Evolutionary conservation across 1,140 invertebrate genomes (phyloP), one percentile per base, ranked within the genome.

Genomic region (Berghia stephanieae): DNA sequence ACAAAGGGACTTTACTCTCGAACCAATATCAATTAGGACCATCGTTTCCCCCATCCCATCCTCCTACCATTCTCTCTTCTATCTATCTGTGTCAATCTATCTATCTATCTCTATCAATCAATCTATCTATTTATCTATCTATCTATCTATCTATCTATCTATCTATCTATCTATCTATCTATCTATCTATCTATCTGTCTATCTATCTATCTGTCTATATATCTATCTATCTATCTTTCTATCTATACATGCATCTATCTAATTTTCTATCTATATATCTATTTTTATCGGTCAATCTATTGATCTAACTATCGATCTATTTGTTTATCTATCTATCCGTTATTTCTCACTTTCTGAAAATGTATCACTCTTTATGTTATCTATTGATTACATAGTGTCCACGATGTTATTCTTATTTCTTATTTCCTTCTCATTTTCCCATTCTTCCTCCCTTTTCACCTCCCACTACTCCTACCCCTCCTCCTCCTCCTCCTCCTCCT

Each of bases 141-240:
- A 10, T 63, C 57, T 63, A 10, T 63, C 13, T 63, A 10, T 63
- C 57, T 63, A 10, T 63, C 57, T 63, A 27, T 63, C 57, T 63
- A 10, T 63, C 57, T 63, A 10, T 63, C 57, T 63, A 10, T 63
- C 57, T 63, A 10, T 63, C 57, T 63, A 10, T 63, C 27, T n/a
- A n/a, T 63, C 57, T 63, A 10, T 63, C 57, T 63, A 10, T 63
- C 57, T 63, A 10, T 63, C 27, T 63, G 8, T 63, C 34, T 63
- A 10, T 16, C 57, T 16, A 8, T 63, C 57, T 63, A n/a, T 63
- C 57, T 10, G 18, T 31, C 57, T 63, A 10, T 63, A 10, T 63
- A 24, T 63, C 27, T 63, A 16, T 16, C 57, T 31, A 8, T 63
- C 27, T 63, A 24, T 16, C 57, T 16, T 63, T 10, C 34, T 10